Evolutionary conservation across 1,140 invertebrate genomes (phyloP).

Genomic region (Cyclargus thomasi): DNA sequence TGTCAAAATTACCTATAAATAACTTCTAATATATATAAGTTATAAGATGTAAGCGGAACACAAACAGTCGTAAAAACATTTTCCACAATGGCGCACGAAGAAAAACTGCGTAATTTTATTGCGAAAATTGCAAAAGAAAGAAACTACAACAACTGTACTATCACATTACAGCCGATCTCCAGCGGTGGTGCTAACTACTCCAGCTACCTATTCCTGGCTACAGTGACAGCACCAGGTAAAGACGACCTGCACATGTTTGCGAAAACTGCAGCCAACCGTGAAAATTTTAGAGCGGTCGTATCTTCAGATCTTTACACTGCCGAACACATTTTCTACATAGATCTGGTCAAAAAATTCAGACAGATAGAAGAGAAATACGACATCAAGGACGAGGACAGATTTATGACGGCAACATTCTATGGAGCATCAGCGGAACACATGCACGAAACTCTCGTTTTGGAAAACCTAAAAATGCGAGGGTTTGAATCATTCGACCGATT

Average conservation of each 20-base stretch:
- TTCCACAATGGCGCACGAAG: not conserved
- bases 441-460: conserved; percentile 46
- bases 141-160: conserved; percentile 9
- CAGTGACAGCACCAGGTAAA: conserved; percentile 27
- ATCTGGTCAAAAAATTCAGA: conserved; percentile 35
- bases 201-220: conserved; percentile 34
- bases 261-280: conserved; percentile 40
- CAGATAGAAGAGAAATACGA: conserved; percentile 36
- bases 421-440: conserved; percentile 30
- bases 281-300: conserved; percentile 31
- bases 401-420: conserved; percentile 39
- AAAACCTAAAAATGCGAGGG: conserved; percentile 38
- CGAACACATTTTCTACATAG: conserved; percentile 43
- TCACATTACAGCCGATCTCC: conserved; percentile 21
- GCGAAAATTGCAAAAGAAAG: conserved; percentile 1
- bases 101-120: conserved; percentile 3
- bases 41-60: too few species aligned
- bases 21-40: too few species aligned
- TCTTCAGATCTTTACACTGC: conserved; percentile 30
- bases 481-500: conserved; percentile 41
- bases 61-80: too few species aligned
- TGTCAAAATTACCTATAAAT: too few species aligned
- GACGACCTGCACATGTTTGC: conserved; percentile 42
- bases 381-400: conserved; percentile 31
- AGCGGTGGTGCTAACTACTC: conserved; percentile 43